phyloP scores from a whole-genome alignment of 2,888 invertebrate species.

The Idaea straminata region DNA sequence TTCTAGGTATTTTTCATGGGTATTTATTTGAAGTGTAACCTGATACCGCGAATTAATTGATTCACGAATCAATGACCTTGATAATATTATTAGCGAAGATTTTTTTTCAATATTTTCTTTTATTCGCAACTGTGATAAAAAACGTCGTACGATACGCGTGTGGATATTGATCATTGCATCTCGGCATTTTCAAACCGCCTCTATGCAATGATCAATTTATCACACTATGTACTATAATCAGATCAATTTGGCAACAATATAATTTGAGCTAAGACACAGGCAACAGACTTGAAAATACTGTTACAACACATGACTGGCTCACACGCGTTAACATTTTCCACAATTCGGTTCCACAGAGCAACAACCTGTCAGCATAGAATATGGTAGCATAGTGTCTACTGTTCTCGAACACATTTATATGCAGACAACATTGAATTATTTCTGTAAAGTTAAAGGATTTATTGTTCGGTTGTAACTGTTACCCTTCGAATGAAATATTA shows the following conservation, averaged over 20 bases:
- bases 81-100: too few species aligned
- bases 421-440: conserved; percentile 21
- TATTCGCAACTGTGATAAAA: too few species aligned
- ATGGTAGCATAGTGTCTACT: background rate
- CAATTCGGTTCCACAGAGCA: background rate
- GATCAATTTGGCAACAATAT: background rate
- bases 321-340: background rate
- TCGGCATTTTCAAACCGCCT: too few species aligned
- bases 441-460: conserved; percentile 25
- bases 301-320: background rate
- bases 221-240: too few species aligned
- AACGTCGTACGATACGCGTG: too few species aligned
- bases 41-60: too few species aligned
- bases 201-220: too few species aligned
- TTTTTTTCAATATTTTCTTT: too few species aligned
- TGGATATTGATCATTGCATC: too few species aligned
- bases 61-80: too few species aligned
- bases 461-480: conserved; percentile 27
- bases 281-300: background rate
- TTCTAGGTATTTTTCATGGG: too few species aligned
- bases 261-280: background rate
- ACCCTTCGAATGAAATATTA: conserved; percentile 30
- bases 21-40: too few species aligned
- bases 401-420: conserved; percentile 16
- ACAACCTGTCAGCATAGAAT: background rate